Evolutionary conservation across 2,113 vertebrate genomes (phyloP), one percentile per base, ranked within the genome.

Genomic region (Anarhynchus alexandrinus): DNA sequence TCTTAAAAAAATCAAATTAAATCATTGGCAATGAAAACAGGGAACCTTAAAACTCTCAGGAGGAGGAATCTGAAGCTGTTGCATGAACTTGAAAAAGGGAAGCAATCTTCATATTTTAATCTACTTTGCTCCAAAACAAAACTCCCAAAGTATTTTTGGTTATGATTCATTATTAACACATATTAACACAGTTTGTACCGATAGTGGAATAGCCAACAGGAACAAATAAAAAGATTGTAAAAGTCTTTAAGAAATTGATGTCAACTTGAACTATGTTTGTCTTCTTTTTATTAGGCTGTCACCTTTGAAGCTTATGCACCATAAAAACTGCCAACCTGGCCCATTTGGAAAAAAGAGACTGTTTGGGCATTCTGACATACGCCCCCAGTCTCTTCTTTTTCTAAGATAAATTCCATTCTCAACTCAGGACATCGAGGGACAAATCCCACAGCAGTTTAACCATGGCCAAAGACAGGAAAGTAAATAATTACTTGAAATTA

Each of bases 401-500:
- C 80, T 22, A 65, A 58, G n/a, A 91, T 29, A 58, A 64, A 82
- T 59, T 86, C 71, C 16, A 51, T 88, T 81, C 88, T 81, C 73
- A 62, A 38, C 23, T 82, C 77, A 77, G 66, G 58, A 59, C 55
- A 88, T 58, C 62, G 91, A 87, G 58, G 47, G 54, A 80, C 55
- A 77, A 91, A 95, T 61, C 54, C 45, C 58, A 61, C 45, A 77
- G 54, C 51, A 86, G 62, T 79, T 62, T 54, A 94, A 86, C 65
- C 52, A 23, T 21, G 58, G 71, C 71, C 78, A 88, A 85, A 82
- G 59, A 80, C 40, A 88, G 45, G 23, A 73, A 96, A 84, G 51
- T 29, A 70, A 82, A 73, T 42, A 80, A 81, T 73, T 73, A 77
- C 62, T 94, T 91, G 58, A 88, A 93, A 89, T 93, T 80, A 89